A percentile compares a stretch with the other conserved stretches of the same genome.
These are phyloP conservation scores for Temnothorax ravouxi DNA, from an alignment of 2,888 invertebrate species.

Conservation along the genomic window DNA sequence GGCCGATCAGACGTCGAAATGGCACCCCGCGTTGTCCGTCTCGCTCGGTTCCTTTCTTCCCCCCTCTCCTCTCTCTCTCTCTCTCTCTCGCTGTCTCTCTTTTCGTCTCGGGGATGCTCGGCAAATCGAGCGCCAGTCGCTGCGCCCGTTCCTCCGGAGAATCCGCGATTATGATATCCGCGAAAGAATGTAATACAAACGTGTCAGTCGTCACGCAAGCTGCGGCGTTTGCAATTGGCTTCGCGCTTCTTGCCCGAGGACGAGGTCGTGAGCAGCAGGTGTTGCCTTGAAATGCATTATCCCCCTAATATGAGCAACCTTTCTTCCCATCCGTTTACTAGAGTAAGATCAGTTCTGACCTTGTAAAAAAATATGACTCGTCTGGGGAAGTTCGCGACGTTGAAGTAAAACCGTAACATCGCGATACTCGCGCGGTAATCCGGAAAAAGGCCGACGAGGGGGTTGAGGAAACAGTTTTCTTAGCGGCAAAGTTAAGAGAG, in stretches of 20 bases:
- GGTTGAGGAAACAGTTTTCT: background rate
- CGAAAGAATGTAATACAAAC: background rate
- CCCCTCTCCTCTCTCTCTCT: background rate
- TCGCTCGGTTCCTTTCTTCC: background rate
- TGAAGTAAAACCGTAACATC: background rate
- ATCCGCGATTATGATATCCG: background rate
- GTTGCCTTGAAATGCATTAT: slow-evolving; percentile 27
- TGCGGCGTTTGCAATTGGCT: background rate
- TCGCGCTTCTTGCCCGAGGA: background rate
- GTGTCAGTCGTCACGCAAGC: background rate
- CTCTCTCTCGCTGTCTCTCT: no score
- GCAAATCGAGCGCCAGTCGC: slow-evolving; percentile 15
- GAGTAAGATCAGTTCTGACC: background rate
- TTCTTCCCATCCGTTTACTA: background rate
- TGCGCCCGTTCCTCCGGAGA: slow-evolving; percentile 6
- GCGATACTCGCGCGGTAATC: slow-evolving; percentile 11
- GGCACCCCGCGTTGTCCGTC: slow-evolving; percentile 13
- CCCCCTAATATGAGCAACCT: background rate
- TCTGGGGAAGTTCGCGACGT: background rate
- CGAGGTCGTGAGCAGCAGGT: slow-evolving; percentile 32
- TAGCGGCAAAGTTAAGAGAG: background rate
- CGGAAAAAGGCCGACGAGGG: background rate
- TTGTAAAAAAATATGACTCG: slow-evolving; percentile 5
- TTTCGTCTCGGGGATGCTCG: background rate
- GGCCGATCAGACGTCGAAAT: slow-evolving; percentile 31